These are phyloP conservation scores for Trachymyrmex septentrionalis DNA, from an alignment of 1,140 invertebrate species.

Conservation along the genomic window DNA sequence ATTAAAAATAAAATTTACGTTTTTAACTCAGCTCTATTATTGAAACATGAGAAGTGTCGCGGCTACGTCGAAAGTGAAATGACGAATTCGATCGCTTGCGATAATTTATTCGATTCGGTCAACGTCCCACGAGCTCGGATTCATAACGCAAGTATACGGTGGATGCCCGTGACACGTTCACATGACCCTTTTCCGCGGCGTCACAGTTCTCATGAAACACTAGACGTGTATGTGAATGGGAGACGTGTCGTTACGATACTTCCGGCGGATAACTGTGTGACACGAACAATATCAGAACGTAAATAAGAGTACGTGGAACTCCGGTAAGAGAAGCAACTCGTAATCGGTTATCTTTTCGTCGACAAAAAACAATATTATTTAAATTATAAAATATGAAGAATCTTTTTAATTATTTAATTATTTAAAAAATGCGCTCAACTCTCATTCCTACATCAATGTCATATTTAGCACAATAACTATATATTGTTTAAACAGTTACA, in stretches of 20 bases:
- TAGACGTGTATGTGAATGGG: slow-evolving; percentile 83
- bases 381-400: not conserved
- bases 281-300: slow-evolving; percentile 77
- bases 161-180: slow-evolving; percentile 84
- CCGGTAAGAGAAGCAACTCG: slow-evolving; percentile 20
- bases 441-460: not conserved
- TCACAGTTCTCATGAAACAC: slow-evolving; percentile 86
- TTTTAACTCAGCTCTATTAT: slow-evolving; percentile 21
- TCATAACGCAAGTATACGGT: slow-evolving; percentile 81
- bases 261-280: slow-evolving; percentile 82
- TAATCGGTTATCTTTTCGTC: slow-evolving; percentile 20
- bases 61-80: slow-evolving; percentile 46
- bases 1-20: slow-evolving; percentile 17
- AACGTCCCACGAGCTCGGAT: slow-evolving; percentile 83
- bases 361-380: slow-evolving; percentile 24
- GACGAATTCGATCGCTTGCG: slow-evolving; percentile 58
- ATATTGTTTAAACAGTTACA: not conserved
- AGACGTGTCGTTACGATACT: slow-evolving; percentile 85
- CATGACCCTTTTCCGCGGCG: slow-evolving; percentile 85
- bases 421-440: not conserved
- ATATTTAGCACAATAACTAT: not conserved
- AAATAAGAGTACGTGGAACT: slow-evolving; percentile 68
- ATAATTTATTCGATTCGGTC: slow-evolving; percentile 76
- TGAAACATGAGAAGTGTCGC: slow-evolving; percentile 19
- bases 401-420: slow-evolving; percentile 10